A percentile compares a stretch with the other conserved stretches of the same genome.
phyloP scores from a whole-genome alignment of 2,888 invertebrate genomes.

The Stictocephala bisonia region DNA sequence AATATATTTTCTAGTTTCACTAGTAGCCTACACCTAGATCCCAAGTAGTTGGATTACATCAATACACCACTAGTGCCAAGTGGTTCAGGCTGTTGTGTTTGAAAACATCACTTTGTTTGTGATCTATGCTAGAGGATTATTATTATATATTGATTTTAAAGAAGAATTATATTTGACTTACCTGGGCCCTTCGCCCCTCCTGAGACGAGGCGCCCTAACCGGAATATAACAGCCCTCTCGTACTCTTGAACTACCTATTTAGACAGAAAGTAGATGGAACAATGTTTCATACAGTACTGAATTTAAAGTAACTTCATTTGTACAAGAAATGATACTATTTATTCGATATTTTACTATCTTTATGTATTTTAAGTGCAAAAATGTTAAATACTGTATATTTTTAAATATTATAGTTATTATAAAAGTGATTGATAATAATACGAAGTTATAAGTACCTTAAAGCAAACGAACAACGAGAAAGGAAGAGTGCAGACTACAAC shows the following conservation, averaged over 20 bases:
- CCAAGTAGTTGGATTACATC: no score
- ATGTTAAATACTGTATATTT: not conserved
- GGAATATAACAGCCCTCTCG: constrained; percentile 94
- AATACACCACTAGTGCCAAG: no score
- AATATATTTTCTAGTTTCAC: no score
- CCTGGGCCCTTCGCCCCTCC: constrained; percentile 96
- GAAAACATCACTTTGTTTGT: no score
- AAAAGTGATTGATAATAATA: not conserved
- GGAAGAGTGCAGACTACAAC: constrained; percentile 89
- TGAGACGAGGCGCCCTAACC: constrained; percentile 86
- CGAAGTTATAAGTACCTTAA: constrained; percentile 78
- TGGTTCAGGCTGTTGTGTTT: no score
- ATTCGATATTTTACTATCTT: no score
- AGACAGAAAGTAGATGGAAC: not conserved
- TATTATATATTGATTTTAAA: no score
- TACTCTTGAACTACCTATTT: constrained; percentile 94
- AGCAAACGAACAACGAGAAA: constrained; percentile 90
- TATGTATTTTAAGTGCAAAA: not conserved
- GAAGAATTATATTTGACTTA: no score
- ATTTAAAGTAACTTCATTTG: not conserved
- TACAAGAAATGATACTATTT: not conserved
- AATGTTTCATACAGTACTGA: constrained; percentile 44
- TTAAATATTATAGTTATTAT: no score
- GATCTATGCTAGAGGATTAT: no score
- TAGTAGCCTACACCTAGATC: no score